Conservation (phyloP, 2,113 vertebrate genomes). For the Cololabis saira region DNA sequence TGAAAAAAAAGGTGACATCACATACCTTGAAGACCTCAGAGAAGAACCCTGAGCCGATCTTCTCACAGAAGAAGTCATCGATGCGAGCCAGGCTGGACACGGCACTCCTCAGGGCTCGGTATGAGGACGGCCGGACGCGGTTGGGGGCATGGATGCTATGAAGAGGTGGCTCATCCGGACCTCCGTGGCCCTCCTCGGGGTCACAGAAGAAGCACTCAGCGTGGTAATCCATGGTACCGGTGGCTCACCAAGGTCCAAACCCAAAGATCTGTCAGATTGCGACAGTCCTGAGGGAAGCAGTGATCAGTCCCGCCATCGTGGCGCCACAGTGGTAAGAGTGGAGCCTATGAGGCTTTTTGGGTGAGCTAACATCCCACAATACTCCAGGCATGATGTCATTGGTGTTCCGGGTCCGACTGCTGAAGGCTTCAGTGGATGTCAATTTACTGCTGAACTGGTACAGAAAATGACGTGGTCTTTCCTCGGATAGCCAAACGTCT, state of each 20-base stretch:
- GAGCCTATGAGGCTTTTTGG: not conserved
- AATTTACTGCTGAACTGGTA: not conserved
- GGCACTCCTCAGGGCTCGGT: conserved; percentile 91
- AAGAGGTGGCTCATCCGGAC: conserved; percentile 71
- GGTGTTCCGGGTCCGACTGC: too few relatives aligned
- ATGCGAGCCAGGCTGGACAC: conserved; percentile 93
- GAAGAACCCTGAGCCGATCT: conserved; percentile 96
- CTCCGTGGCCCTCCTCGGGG: conserved; percentile 54
- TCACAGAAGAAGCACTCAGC: conserved; percentile 64
- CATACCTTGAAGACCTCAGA: conserved; percentile 96
- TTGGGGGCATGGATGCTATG: conserved; percentile 83
- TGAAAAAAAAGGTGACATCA: too few relatives aligned
- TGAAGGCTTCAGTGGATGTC: too few relatives aligned
- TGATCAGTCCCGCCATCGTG: conserved; percentile 13
- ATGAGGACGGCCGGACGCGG: conserved; percentile 89
- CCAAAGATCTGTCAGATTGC: conserved; percentile 18
- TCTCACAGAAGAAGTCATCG: conserved; percentile 97
- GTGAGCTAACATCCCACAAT: not conserved
- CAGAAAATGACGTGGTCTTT: too few relatives aligned
- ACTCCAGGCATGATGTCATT: too few relatives aligned
- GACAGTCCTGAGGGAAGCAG: conserved; percentile 29
- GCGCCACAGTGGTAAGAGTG: conserved; percentile 3
- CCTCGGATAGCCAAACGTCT: too few relatives aligned
- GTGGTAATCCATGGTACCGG: conserved; percentile 73
- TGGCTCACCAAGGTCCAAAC: not conserved